phyloP scores from a whole-genome alignment of 2,797 vertebrate genomes.

The Microhierax caerulescens region DNA sequence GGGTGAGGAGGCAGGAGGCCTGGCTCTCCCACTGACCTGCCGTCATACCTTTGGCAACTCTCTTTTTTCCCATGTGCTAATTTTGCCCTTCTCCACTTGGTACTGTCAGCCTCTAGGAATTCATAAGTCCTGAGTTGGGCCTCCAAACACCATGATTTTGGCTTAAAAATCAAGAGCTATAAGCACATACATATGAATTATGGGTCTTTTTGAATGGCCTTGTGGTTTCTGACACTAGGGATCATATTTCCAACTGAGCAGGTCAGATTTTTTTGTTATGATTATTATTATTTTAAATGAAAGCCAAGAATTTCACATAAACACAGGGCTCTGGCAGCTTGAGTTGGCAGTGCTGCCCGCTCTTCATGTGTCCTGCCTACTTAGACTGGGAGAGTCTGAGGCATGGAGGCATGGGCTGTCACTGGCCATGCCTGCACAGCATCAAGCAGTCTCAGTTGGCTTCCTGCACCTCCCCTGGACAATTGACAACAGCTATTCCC shows the following conservation, averaged over 20 bases:
- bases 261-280: constrained; percentile 50
- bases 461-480: background rate
- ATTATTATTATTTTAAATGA: constrained; percentile 58
- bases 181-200: constrained; percentile 12
- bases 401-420: background rate
- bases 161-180: constrained; percentile 28
- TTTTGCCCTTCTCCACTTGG: constrained; percentile 20
- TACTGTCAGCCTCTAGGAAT: constrained; percentile 45
- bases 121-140: background rate
- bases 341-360: background rate
- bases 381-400: background rate
- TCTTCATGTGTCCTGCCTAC: background rate
- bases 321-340: constrained; percentile 25
- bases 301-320: constrained; percentile 52
- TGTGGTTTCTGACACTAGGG: constrained; percentile 28
- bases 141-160: constrained; percentile 19
- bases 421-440: background rate
- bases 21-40: constrained; percentile 8
- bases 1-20: background rate
- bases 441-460: background rate
- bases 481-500: background rate
- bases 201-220: constrained; percentile 1
- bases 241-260: background rate
- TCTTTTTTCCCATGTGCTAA: background rate
- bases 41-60: background rate